Evolutionary conservation across 2,888 invertebrate genomes (phyloP).

Genomic region (Mesodorylaimus sp.): DNA sequence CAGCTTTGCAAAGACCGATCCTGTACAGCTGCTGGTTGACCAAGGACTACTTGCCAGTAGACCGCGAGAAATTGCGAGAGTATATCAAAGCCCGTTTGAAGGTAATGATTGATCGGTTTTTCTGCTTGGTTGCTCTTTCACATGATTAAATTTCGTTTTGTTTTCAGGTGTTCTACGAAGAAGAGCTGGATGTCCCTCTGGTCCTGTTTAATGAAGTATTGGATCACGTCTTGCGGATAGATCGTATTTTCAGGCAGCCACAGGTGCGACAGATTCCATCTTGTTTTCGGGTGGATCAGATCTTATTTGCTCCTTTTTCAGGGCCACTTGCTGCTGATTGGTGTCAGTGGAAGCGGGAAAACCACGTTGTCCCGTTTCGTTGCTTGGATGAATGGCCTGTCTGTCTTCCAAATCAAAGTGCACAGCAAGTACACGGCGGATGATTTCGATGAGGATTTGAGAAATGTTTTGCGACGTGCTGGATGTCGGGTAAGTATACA

Average conservation of each 20-base stretch:
- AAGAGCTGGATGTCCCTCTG: conserved; percentile 90
- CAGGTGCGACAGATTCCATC: conserved; percentile 9
- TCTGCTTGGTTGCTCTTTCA: too few relatives aligned
- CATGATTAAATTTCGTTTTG: too few relatives aligned
- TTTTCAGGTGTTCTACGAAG: conserved; percentile 77
- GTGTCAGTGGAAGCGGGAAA: conserved; percentile 96
- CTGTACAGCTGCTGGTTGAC: conserved; percentile 97
- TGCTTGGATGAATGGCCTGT: conserved; percentile 98
- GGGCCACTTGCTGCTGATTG: conserved; percentile 87
- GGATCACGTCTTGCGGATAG: conserved; percentile 92
- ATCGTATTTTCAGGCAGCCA: conserved; percentile 95
- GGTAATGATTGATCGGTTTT: conserved; percentile 38
- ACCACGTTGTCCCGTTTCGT: conserved; percentile 96
- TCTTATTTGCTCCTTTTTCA: conserved; percentile 37
- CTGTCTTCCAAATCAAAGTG: conserved; percentile 95
- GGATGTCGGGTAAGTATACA: conserved; percentile 35
- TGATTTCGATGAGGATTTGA: conserved; percentile 95
- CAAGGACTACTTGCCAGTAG: conserved; percentile 91
- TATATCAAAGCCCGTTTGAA: conserved; percentile 91
- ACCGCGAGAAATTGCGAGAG: conserved; percentile 76
- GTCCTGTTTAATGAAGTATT: conserved; percentile 96
- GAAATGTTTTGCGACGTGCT: conserved; percentile 41
- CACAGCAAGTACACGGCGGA: conserved; percentile 97
- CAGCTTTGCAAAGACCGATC: conserved; percentile 75
- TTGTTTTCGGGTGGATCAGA: not conserved